Base-by-base conservation (phyloP, 2,888 invertebrate species). In the Hemicrepidius hirtus region DNA sequence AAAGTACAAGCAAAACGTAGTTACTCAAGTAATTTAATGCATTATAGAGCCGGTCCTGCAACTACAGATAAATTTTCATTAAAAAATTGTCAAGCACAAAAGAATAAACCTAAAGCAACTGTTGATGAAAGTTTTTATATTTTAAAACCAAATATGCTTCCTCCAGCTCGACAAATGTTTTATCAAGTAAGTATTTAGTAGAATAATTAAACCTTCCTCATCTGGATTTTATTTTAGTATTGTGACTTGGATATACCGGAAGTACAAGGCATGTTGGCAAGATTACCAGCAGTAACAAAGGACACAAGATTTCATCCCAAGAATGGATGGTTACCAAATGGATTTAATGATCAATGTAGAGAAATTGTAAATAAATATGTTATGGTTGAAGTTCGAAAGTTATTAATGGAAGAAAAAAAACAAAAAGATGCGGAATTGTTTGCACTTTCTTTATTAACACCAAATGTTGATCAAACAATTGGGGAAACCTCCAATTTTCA, bases 151-250 rank as follows among this genome's bases (percentile, higher is more conserved):
- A 93, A 93, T 10, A 88, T 90, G 76, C 86, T 95, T 60, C 97
- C 97, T 0, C 91, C 94, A 4, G 94, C 94, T 59, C 87, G 95
- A 41, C 97, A 97, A 86, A 95, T 96, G 89, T 95, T 95, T 86
- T 95, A 97, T 85, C 96, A 97, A 89, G 93, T 95, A 85, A 18
- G 1, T 21, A 37, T 32, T 13, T 20, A 3, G 1, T n/a, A 53
- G 7, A 28, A n/a, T 1, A 1, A 16, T 1, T 21, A 1, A 50
- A 20, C 13, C 9, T 5, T 32, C 3, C 10, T n/a, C 5, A 24
- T 53, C 3, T 13, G 6, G 7, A 32, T 62, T 44, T 68, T 3
- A 35, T 83, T 85, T 24, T 80, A 94, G 92, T 94, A 93, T 82
- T 94, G 94, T 81, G 95, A 98, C 85, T 89, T 97, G 46, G 87